Conservation (phyloP, 2,113 vertebrate species). For the Hydropotes inermis region DNA sequence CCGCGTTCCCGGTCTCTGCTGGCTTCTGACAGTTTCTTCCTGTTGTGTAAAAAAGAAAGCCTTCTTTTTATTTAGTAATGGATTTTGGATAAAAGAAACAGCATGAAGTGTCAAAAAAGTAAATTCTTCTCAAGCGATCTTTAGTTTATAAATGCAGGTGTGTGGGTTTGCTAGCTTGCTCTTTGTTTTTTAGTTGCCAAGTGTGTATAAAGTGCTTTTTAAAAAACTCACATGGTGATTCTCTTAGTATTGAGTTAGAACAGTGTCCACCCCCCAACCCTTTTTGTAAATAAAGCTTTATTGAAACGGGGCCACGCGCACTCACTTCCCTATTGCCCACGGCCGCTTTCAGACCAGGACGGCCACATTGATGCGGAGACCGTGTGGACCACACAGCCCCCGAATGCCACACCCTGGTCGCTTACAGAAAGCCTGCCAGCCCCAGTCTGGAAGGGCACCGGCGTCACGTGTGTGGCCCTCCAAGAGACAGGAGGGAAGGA, state of each 20-base stretch:
- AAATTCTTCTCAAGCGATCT: neutral
- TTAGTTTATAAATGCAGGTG: neutral
- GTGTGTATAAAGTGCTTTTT: neutral
- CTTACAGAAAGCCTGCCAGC: neutral
- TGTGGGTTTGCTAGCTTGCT: neutral
- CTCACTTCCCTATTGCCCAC: rapidly evolving
- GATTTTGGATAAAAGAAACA: slow-evolving; percentile 21
- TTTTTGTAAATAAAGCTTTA: neutral
- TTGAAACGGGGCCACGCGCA: rapidly evolving
- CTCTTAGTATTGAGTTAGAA: neutral
- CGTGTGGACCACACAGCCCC: rapidly evolving
- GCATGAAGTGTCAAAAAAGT: slow-evolving; percentile 27
- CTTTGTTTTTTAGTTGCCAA: neutral
- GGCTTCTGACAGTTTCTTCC: slow-evolving; percentile 57
- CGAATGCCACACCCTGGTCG: neutral
- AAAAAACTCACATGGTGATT: neutral
- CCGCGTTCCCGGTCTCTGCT: neutral
- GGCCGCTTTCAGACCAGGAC: neutral
- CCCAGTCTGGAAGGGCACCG: neutral
- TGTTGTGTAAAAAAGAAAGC: slow-evolving; percentile 40
- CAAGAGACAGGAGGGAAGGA: neutral
- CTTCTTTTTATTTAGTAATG: neutral
- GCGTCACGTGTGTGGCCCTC: rapidly evolving
- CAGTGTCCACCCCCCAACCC: neutral
- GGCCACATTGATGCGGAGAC: neutral